A percentile compares a stretch with the other conserved stretches of the same genome.
These are phyloP conservation scores for Nymphalis c-album DNA, from an alignment of 2,888 invertebrate genomes.

Conservation along the genomic window DNA sequence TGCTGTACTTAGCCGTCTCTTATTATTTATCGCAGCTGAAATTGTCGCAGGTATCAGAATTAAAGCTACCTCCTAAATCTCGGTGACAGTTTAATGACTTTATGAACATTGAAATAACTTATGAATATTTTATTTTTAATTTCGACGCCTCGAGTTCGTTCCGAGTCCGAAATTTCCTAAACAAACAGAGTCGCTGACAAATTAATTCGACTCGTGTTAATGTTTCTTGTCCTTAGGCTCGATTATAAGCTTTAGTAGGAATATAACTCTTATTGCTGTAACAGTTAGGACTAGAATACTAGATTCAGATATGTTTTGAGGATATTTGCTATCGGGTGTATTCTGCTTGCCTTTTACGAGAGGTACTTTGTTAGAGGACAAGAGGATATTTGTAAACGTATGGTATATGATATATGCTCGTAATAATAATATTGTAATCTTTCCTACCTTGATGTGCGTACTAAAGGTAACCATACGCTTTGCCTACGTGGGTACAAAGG, in stretches of 20 bases:
- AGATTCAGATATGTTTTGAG: neutral
- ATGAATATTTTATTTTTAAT: slow-evolving; percentile 41
- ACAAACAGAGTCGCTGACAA: slow-evolving; percentile 39
- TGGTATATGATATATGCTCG: slow-evolving; percentile 2
- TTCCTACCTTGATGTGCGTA: neutral
- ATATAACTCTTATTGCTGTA: neutral
- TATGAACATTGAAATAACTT: slow-evolving; percentile 33
- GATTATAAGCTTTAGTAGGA: neutral
- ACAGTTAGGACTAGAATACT: neutral
- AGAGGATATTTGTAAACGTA: neutral
- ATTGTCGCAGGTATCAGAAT: slow-evolving; percentile 18
- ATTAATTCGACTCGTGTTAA: slow-evolving; percentile 40
- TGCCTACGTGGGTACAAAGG: too few relatives aligned
- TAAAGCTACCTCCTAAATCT: slow-evolving; percentile 17
- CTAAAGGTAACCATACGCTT: too few relatives aligned
- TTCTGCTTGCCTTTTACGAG: slow-evolving; percentile 18
- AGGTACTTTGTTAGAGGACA: slow-evolving; percentile 13
- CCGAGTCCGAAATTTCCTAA: slow-evolving; percentile 36
- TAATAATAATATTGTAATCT: slow-evolving; percentile 4
- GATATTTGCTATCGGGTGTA: slow-evolving; percentile 5
- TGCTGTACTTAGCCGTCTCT: neutral
- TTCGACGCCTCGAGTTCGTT: slow-evolving; percentile 27
- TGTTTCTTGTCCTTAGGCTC: slow-evolving; percentile 21
- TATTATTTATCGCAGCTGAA: slow-evolving; percentile 12
- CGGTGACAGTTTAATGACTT: slow-evolving; percentile 33